Evolutionary conservation across 2,888 invertebrate genomes (phyloP).

Genomic region (Campoplex capitator): DNA sequence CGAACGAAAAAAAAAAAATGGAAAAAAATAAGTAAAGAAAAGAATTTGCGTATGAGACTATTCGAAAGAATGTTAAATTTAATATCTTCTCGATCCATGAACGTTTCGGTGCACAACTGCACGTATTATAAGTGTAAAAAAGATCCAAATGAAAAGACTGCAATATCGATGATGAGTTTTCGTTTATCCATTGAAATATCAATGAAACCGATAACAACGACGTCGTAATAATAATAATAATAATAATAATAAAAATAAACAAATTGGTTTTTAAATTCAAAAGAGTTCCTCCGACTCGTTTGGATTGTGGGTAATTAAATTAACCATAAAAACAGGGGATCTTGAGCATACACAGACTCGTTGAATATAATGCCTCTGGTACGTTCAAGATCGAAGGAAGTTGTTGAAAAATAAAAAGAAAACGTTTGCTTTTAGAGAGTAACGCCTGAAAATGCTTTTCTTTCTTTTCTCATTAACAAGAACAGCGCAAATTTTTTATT

Average conservation of each 20-base stretch:
- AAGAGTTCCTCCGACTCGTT: not conserved
- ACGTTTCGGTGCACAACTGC: no score
- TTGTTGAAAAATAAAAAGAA: slow-evolving; percentile 4
- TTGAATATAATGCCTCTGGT: slow-evolving; percentile 32
- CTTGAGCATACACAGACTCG: slow-evolving; percentile 13
- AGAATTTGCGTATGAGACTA: not conserved
- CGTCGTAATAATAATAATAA: not conserved
- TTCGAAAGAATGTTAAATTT: not conserved
- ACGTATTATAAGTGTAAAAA: no score
- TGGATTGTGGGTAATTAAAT: slow-evolving; percentile 24
- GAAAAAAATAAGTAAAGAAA: not conserved
- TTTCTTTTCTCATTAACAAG: not conserved
- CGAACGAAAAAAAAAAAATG: not conserved
- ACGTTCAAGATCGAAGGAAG: not conserved
- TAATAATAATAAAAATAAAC: not conserved
- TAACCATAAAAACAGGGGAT: not conserved
- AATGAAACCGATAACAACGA: not conserved
- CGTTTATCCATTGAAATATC: not conserved
- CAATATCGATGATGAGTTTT: no score
- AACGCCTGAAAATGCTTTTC: slow-evolving; percentile 30
- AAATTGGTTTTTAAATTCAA: not conserved
- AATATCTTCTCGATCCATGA: no score
- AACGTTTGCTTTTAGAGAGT: not conserved
- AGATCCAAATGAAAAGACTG: not conserved
- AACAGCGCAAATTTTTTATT: not conserved